A percentile compares a stretch with the other conserved stretches of the same genome.
Conservation (phyloP, 2,113 vertebrate species). For the Protobothrops flavoviridis region DNA sequence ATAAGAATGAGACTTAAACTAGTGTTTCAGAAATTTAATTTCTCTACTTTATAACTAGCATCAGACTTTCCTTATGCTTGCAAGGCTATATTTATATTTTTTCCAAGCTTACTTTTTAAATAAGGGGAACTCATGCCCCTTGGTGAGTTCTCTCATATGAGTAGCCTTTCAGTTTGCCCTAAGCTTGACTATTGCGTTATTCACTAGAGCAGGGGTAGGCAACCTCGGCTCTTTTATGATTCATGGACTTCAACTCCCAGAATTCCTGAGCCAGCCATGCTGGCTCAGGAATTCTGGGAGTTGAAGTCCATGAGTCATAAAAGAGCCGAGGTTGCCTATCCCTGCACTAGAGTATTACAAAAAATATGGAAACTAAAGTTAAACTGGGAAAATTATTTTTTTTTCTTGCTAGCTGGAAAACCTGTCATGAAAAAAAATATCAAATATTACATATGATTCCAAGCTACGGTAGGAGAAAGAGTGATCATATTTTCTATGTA, state of each 20-base stretch:
- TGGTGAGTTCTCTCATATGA: constrained; percentile 19
- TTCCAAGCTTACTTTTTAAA: constrained; percentile 45
- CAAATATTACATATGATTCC: neutral
- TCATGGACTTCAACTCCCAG: too few species aligned
- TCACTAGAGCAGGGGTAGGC: too few species aligned
- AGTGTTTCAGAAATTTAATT: constrained; percentile 57
- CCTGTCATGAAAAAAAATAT: constrained; percentile 8
- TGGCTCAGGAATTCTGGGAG: too few species aligned
- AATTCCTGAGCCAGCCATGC: too few species aligned
- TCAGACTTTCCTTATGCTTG: constrained; percentile 60
- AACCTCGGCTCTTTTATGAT: too few species aligned
- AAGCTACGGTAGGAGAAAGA: neutral
- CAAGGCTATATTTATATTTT: constrained; percentile 53
- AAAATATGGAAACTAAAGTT: neutral
- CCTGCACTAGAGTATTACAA: neutral
- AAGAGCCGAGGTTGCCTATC: too few species aligned
- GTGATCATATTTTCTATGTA: neutral
- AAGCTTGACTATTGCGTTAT: constrained; percentile 1
- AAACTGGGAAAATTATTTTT: neutral
- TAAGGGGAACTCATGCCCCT: constrained; percentile 14
- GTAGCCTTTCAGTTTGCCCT: too few species aligned
- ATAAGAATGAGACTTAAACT: constrained; percentile 56
- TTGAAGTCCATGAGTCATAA: too few species aligned
- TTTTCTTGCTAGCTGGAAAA: constrained; percentile 15
- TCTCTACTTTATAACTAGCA: constrained; percentile 63